phyloP scores from a whole-genome alignment of 2,888 invertebrate species.

The Hydrotaea cyrtoneurina region DNA sequence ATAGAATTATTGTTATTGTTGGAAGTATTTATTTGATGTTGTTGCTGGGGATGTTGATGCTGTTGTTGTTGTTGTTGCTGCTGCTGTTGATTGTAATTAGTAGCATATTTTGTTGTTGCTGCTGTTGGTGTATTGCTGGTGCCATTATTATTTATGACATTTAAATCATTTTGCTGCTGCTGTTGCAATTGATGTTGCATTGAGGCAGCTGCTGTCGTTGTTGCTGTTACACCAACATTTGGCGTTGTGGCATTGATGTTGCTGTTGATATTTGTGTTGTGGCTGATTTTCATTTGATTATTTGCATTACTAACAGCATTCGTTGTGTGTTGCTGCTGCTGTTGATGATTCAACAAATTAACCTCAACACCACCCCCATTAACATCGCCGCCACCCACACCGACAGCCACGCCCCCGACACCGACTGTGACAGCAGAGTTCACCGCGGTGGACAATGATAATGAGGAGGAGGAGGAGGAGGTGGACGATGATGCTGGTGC shows the following conservation, averaged over 20 bases:
- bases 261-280: constrained; percentile 72
- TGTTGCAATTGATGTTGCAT: constrained; percentile 65
- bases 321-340: constrained; percentile 58
- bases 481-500: constrained; percentile 48
- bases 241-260: constrained; percentile 56
- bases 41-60: too few relatives aligned
- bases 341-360: constrained; percentile 58
- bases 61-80: constrained; percentile 61
- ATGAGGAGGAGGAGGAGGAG: constrained; percentile 39
- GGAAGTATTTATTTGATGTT: constrained; percentile 69
- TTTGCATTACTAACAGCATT: constrained; percentile 71
- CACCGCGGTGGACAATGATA: constrained; percentile 38
- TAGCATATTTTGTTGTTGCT: constrained; percentile 64
- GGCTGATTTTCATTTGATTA: constrained; percentile 75
- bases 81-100: constrained; percentile 68
- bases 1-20: constrained; percentile 69
- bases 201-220: constrained; percentile 39
- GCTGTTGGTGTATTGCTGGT: constrained; percentile 73
- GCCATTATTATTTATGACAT: constrained; percentile 74
- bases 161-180: constrained; percentile 72
- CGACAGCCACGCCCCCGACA: constrained; percentile 1
- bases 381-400: constrained; percentile 34
- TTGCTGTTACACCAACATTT: constrained; percentile 51
- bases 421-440: neutral
- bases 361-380: constrained; percentile 47